These are phyloP conservation scores for Malurus alboscapulatus DNA, from an alignment of 2,113 vertebrate genomes.

Conservation along the genomic window DNA sequence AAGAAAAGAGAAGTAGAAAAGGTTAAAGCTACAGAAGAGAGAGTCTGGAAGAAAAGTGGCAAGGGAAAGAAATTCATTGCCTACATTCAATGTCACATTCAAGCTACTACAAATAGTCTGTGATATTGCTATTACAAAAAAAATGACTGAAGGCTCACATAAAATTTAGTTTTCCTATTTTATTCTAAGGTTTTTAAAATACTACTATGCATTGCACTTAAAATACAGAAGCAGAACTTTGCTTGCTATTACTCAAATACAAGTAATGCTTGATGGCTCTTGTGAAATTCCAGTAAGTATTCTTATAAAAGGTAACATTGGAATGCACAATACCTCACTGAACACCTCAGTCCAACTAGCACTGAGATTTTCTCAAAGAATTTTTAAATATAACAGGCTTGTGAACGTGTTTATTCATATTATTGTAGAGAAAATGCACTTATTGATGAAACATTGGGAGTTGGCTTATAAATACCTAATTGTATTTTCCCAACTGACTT, in stretches of 20 bases:
- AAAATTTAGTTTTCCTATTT: conserved; percentile 45
- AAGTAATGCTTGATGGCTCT: not conserved
- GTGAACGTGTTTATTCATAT: not conserved
- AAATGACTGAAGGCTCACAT: conserved; percentile 4
- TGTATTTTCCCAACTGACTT: not conserved
- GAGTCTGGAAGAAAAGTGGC: not conserved
- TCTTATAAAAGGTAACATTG: not conserved
- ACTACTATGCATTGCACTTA: not conserved
- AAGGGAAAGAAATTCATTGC: not conserved
- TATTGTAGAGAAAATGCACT: not conserved
- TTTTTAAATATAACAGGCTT: not conserved
- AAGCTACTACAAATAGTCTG: conserved; percentile 26
- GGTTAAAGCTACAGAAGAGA: not conserved
- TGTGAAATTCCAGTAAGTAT: not conserved
- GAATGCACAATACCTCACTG: not conserved
- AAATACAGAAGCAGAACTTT: conserved; percentile 36
- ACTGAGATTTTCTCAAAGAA: not conserved
- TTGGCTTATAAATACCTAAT: conserved; percentile 15
- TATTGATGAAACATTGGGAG: not conserved
- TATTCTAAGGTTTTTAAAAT: conserved; percentile 3
- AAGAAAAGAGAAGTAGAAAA: not conserved
- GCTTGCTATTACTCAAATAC: conserved; percentile 26
- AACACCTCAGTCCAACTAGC: not conserved
- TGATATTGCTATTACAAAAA: conserved; percentile 7
- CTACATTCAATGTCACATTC: not conserved